Conservation (phyloP, 2,888 invertebrate genomes). For the Amphipoea lucens region DNA sequence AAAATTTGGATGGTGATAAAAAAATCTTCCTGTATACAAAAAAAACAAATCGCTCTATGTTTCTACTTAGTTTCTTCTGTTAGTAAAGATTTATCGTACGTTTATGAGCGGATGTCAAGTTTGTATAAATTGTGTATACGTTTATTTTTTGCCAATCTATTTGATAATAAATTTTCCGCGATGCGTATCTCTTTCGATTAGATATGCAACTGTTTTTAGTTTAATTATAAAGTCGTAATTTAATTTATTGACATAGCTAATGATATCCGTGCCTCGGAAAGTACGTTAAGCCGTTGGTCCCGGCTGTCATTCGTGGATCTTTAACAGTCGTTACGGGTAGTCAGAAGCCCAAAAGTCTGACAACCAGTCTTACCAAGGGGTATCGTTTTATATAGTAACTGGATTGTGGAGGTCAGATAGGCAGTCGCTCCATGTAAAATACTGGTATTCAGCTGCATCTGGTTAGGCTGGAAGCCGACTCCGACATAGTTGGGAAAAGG, state of each 20-base stretch:
- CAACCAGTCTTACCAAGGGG: no score
- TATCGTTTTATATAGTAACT: no score
- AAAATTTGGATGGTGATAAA: no score
- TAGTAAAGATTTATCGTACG: not conserved
- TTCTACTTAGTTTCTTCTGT: not conserved
- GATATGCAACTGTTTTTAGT: slow-evolving; percentile 44
- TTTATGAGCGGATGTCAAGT: slow-evolving; percentile 5
- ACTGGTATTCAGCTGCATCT: no score
- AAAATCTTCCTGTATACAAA: not conserved
- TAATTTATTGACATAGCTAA: slow-evolving; percentile 26
- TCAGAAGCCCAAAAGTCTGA: no score
- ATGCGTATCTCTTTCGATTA: slow-evolving; percentile 46
- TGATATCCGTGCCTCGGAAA: not conserved
- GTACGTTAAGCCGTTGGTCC: no score
- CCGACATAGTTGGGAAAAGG: no score
- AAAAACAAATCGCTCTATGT: not conserved
- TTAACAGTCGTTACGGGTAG: no score
- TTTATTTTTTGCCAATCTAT: slow-evolving; percentile 22
- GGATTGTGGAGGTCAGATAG: no score
- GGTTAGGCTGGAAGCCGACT: no score
- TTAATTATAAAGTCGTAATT: slow-evolving; percentile 26
- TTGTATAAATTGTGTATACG: not conserved
- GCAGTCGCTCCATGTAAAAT: no score
- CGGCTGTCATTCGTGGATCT: no score
- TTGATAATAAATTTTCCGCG: slow-evolving; percentile 54